phyloP scores from a whole-genome alignment of 1,140 invertebrate species.

The Panagrolaimus sp. region DNA sequence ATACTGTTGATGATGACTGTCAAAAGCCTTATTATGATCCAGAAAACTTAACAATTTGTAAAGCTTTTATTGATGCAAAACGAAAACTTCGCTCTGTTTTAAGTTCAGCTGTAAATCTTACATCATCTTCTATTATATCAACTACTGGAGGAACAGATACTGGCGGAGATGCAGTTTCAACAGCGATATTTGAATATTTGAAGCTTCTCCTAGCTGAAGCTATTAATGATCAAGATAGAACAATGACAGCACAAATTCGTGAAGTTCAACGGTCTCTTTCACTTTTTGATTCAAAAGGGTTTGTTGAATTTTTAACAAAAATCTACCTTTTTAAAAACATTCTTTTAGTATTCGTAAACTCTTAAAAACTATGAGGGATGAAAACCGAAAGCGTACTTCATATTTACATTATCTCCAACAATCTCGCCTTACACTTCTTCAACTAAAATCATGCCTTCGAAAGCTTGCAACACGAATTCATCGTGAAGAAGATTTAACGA shows the following conservation, averaged over 20 bases:
- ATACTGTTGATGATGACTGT: conserved; percentile 54
- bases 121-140: conserved; percentile 16
- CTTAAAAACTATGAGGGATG: conserved; percentile 72
- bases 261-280: conserved; percentile 76
- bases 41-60: conserved; percentile 65
- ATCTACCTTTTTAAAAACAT: no score
- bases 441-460: conserved; percentile 73
- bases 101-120: conserved; percentile 64
- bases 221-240: conserved; percentile 74
- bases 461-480: conserved; percentile 63
- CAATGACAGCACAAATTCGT: conserved; percentile 76
- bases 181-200: conserved; percentile 1
- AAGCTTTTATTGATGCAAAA: conserved; percentile 77
- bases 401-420: conserved; percentile 79
- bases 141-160: neutral
- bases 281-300: conserved; percentile 68
- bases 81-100: conserved; percentile 83
- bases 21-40: conserved; percentile 66
- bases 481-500: conserved; percentile 65
- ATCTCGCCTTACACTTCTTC: conserved; percentile 73
- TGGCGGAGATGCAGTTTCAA: neutral
- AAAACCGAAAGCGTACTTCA: conserved; percentile 71
- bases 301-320: no score
- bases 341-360: conserved; percentile 66
- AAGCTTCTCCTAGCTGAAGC: conserved; percentile 76